phyloP scores from a whole-genome alignment of 2,888 invertebrate species.

The Lordiphosa fenestrarum region DNA sequence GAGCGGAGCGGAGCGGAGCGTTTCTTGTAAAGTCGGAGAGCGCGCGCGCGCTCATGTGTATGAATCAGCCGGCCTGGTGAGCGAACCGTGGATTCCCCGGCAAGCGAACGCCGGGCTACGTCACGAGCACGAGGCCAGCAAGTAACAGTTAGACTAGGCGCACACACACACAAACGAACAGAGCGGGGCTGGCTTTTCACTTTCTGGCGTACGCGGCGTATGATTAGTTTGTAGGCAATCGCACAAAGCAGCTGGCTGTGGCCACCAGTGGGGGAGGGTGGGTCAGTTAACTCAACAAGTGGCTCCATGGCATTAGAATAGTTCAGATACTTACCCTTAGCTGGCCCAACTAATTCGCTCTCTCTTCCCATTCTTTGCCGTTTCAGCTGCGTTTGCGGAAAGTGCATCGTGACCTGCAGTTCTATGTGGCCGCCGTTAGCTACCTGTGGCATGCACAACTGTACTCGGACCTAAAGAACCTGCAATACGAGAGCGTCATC shows the following conservation, averaged over 20 bases:
- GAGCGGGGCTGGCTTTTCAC: slow-evolving; percentile 43
- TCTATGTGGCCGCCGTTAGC: slow-evolving; percentile 72
- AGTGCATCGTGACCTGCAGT: slow-evolving; percentile 71
- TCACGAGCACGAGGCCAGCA: background rate
- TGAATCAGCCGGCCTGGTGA: slow-evolving; percentile 5
- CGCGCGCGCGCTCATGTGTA: slow-evolving; percentile 2
- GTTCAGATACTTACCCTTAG: no score
- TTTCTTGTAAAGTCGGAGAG: slow-evolving; percentile 4
- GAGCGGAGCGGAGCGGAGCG: no score
- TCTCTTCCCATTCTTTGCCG: background rate
- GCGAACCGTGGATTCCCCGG: slow-evolving; percentile 14
- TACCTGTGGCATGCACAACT: slow-evolving; percentile 65
- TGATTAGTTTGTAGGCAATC: slow-evolving; percentile 18
- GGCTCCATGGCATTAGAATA: no score
- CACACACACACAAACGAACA: background rate
- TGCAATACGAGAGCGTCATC: slow-evolving; percentile 41
- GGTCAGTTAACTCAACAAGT: slow-evolving; percentile 50
- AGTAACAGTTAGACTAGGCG: slow-evolving; percentile 6
- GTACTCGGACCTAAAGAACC: slow-evolving; percentile 50
- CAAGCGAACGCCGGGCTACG: slow-evolving; percentile 29
- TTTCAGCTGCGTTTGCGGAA: slow-evolving; percentile 65
- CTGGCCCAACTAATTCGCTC: background rate
- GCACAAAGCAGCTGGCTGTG: slow-evolving; percentile 9
- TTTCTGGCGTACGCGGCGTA: slow-evolving; percentile 46
- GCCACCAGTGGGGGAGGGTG: slow-evolving; percentile 1